Evolutionary conservation across 2,797 vertebrate genomes (phyloP), one percentile per base, ranked within the genome.

Genomic region (Limnodromus scolopaceus): DNA sequence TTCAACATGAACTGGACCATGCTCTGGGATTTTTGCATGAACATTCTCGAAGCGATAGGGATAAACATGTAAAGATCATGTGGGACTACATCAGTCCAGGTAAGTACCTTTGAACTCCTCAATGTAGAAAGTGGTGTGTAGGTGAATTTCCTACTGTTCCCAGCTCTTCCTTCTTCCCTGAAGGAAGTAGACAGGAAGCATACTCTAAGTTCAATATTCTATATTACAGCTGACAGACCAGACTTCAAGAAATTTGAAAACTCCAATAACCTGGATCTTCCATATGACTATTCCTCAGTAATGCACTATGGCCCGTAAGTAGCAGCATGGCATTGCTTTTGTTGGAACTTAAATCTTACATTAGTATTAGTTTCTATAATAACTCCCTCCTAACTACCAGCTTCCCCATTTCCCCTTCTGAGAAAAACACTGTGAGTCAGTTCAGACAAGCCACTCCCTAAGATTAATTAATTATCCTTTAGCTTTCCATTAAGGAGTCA

Each of bases 231-330:
- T 58, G 98, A 98, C 43, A 95, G 97, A 49, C 81, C 98, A 87
- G 99, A 99, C 98, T 99, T 99, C 97, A 98, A 90, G 91, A 99
- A 99, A 96, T 98, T 94, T 53, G 95, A 82, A 51, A 84, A 95
- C 46, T 99, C 99, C n/a, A 99, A 98, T 85, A 99, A 99, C 92
- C 95, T 98, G 53, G 99, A 96, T 70, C 98, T 98, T 75, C 97
- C 97, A 0, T 99, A 99, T 85, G 99, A 99, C 95, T 99, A 99
- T 81, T 96, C 85, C 91, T 99, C 99, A 54, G 97, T 99, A 75
- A 99, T 99, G 99, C 99, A 99, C 98, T 99, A 99, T 45, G 98
- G 98, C 96, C 98, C 98, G 99, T 99, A 93, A 96, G 96, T 96
- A 93, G 46, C 68, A 80, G 41, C 63, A 8, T 24, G 39, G 1